A percentile compares a stretch with the other conserved stretches of the same genome.
These are phyloP conservation scores for Oryzias dopingdopingensis DNA, from an alignment of 2,797 vertebrate species.

Conservation along the genomic window DNA sequence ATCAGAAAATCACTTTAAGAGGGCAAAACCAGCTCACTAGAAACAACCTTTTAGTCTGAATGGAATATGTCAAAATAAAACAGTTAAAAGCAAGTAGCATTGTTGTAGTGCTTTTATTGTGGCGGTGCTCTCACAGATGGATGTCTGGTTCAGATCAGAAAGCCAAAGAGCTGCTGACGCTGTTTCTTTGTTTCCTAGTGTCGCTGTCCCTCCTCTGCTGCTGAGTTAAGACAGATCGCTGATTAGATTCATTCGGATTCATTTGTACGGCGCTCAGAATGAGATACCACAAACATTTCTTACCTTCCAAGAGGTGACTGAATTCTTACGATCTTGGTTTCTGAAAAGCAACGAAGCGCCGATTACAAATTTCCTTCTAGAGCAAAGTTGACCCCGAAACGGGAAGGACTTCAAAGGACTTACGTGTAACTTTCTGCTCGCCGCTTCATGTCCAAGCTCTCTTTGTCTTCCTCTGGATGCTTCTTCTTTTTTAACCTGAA, in stretches of 20 bases:
- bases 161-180: background rate
- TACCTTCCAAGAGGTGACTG: slow-evolving; percentile 2
- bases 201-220: too few species aligned
- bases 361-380: background rate
- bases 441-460: background rate
- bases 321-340: background rate
- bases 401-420: slow-evolving; percentile 9
- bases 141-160: slow-evolving; percentile 4
- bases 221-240: too few species aligned
- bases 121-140: background rate
- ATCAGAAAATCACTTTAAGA: too few species aligned
- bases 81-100: too few species aligned
- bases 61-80: too few species aligned
- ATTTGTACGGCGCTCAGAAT: too few species aligned
- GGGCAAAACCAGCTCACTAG: too few species aligned
- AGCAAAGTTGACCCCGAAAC: background rate
- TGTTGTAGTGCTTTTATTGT: too few species aligned
- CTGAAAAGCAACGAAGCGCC: slow-evolving; percentile 4
- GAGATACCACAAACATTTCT: background rate
- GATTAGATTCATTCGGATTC: too few species aligned
- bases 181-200: background rate
- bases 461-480: background rate
- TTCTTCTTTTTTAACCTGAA: slow-evolving; percentile 44
- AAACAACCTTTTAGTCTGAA: too few species aligned
- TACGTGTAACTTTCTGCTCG: slow-evolving; percentile 5